Conservation (phyloP, 2,797 vertebrate species). For the Oreochromis grahami region DNA sequence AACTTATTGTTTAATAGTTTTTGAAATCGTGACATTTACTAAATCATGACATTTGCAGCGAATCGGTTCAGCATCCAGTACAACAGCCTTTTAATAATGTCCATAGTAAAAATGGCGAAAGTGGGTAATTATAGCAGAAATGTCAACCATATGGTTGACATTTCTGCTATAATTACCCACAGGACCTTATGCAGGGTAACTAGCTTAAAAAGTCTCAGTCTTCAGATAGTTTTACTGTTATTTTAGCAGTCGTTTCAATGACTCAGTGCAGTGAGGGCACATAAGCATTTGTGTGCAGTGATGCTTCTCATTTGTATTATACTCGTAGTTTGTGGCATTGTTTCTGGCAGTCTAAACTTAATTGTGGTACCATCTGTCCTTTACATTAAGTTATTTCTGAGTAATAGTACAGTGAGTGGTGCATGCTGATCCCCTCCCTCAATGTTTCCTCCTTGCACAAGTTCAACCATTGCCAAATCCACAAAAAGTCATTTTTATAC, state of each 20-base stretch:
- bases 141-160: neutral
- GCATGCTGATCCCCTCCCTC: slow-evolving; percentile 21
- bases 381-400: neutral
- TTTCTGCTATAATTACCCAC: neutral
- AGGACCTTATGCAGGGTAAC: slow-evolving; percentile 4
- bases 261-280: slow-evolving; percentile 3
- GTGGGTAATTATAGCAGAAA: too few relatives aligned
- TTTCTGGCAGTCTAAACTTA: neutral
- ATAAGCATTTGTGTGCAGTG: neutral
- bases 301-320: neutral
- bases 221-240: neutral
- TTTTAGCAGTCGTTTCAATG: neutral
- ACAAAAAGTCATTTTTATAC: neutral
- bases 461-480: slow-evolving; percentile 25
- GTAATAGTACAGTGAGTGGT: slow-evolving; percentile 10
- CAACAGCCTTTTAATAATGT: neutral
- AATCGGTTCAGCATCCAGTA: neutral
- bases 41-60: neutral
- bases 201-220: neutral
- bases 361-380: neutral
- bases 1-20: neutral
- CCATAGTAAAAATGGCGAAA: neutral
- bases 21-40: neutral
- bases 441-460: neutral
- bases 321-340: slow-evolving; percentile 3